These are phyloP conservation scores for Corydoras sp. DNA, from an alignment of 2,113 vertebrate species.

Conservation along the genomic window DNA sequence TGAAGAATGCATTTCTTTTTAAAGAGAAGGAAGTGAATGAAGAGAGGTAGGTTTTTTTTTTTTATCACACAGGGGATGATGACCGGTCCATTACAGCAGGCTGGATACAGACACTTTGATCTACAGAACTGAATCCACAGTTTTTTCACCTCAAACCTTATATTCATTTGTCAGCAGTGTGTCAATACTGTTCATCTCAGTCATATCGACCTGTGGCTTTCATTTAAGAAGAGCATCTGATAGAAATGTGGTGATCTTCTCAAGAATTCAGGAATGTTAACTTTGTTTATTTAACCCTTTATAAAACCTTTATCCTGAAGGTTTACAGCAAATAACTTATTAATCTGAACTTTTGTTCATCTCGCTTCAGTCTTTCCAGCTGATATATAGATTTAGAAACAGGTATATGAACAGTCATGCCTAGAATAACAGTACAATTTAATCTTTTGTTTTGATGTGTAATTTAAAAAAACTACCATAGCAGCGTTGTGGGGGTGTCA, in stretches of 20 bases:
- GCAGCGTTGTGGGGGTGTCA: too few relatives aligned
- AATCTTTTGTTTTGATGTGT: too few relatives aligned
- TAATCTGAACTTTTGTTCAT: too few relatives aligned
- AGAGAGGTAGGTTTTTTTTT: slow-evolving; percentile 29
- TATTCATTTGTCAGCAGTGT: slow-evolving; percentile 23
- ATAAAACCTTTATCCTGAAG: too few relatives aligned
- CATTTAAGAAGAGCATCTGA: slow-evolving; percentile 17
- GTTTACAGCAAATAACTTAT: too few relatives aligned
- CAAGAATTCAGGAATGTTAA: neutral
- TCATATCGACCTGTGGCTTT: slow-evolving; percentile 18
- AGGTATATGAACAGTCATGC: too few relatives aligned
- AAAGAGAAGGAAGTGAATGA: slow-evolving; percentile 38
- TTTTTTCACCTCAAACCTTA: neutral
- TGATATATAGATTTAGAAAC: too few relatives aligned
- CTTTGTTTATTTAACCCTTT: too few relatives aligned
- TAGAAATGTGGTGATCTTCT: neutral
- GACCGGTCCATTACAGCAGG: slow-evolving; percentile 69
- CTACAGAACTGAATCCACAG: slow-evolving; percentile 49
- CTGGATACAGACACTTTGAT: slow-evolving; percentile 53
- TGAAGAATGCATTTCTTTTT: too few relatives aligned
- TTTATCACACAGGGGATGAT: slow-evolving; percentile 63
- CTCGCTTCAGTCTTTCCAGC: too few relatives aligned
- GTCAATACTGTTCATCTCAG: slow-evolving; percentile 10
- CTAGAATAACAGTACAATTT: too few relatives aligned
- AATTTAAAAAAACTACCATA: too few relatives aligned